phyloP scores from a whole-genome alignment of 2,113 vertebrate genomes.

The Hymenochirus boettgeri region DNA sequence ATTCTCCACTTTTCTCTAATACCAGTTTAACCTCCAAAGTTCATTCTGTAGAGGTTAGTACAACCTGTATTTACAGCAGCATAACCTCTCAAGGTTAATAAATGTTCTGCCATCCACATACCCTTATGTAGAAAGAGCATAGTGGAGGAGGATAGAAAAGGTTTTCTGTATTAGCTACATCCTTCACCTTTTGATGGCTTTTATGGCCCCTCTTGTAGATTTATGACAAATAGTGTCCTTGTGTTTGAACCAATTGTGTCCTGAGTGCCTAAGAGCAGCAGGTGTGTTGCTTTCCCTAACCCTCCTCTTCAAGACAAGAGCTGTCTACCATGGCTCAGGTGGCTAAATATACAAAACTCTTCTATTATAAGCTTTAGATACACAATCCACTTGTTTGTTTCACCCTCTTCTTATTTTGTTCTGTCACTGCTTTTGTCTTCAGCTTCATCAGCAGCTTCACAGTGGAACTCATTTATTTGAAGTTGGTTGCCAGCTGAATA shows the following conservation, averaged over 20 bases:
- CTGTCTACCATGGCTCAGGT: constrained; percentile 25
- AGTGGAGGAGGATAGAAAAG: neutral
- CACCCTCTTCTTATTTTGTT: neutral
- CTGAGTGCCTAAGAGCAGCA: constrained; percentile 25
- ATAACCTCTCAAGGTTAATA: neutral
- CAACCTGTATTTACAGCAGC: no score
- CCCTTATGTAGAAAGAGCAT: neutral
- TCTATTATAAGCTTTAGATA: constrained; percentile 2
- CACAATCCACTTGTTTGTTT: constrained; percentile 1
- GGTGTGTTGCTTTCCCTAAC: neutral
- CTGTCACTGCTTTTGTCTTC: constrained; percentile 1
- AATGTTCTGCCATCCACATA: neutral
- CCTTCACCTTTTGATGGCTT: constrained; percentile 27
- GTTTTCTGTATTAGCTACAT: neutral
- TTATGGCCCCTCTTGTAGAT: constrained; percentile 4
- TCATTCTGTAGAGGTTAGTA: no score
- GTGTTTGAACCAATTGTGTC: constrained; percentile 10
- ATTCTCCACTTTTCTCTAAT: no score
- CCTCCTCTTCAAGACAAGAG: constrained; percentile 1
- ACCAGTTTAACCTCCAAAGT: no score
- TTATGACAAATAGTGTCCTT: constrained; percentile 24
- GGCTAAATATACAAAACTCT: constrained; percentile 17
- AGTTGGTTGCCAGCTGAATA: neutral
- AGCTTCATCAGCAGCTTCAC: neutral
- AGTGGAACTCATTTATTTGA: neutral